Conservation (phyloP, 2,797 vertebrate species). For the Otolemur crassicaudatus region DNA sequence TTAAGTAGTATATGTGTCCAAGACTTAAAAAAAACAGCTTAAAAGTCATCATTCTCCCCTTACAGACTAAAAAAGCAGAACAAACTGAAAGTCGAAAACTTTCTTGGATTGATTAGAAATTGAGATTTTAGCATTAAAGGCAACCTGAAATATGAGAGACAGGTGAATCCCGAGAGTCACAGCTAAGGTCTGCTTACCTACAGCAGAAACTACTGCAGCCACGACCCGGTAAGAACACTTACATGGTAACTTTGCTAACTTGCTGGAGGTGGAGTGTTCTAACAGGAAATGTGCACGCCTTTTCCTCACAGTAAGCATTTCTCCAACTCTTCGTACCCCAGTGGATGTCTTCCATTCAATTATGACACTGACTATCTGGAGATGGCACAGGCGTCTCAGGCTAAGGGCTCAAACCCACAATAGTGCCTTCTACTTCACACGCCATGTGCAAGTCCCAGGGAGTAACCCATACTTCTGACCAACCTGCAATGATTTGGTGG, state of each 20-base stretch:
- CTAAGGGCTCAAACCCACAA: background rate
- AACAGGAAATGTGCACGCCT: background rate
- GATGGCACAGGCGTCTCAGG: background rate
- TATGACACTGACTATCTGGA: background rate
- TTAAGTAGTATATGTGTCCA: conserved; percentile 44
- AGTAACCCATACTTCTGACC: background rate
- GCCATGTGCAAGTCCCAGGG: background rate
- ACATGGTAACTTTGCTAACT: background rate
- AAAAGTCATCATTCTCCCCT: background rate
- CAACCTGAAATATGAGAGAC: background rate
- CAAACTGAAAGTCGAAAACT: background rate
- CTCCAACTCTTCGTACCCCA: background rate
- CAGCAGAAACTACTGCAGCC: background rate
- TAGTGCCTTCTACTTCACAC: background rate
- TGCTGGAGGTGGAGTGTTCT: background rate
- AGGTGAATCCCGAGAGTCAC: background rate
- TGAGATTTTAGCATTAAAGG: background rate
- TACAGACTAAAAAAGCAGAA: background rate
- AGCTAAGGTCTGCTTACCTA: background rate
- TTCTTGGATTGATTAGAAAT: background rate
- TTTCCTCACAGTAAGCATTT: background rate
- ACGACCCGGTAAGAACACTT: background rate
- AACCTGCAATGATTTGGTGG: background rate
- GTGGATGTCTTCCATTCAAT: no score
- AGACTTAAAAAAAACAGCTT: background rate